Conservation (phyloP, 2,113 vertebrate species). For the Crypturellus undulatus region DNA sequence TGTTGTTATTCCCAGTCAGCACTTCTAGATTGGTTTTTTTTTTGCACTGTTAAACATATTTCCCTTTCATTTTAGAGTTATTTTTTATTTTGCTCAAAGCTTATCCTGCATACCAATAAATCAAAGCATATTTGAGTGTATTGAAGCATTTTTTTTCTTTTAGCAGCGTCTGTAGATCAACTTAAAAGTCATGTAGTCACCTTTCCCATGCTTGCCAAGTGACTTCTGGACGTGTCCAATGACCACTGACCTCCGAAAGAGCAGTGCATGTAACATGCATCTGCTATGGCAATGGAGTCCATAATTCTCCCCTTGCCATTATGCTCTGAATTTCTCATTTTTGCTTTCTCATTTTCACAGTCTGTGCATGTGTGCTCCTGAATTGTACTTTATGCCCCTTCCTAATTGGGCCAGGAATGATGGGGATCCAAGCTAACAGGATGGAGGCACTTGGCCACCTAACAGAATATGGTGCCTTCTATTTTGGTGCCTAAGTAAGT, state of each 20-base stretch:
- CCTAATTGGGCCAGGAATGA: neutral
- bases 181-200: neutral
- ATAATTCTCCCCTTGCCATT: neutral
- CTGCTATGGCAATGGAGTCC: neutral
- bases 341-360: neutral
- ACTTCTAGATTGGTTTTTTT: conserved; percentile 72
- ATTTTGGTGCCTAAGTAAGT: neutral
- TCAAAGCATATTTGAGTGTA: conserved; percentile 65
- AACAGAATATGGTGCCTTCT: neutral
- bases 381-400: neutral
- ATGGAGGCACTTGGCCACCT: neutral
- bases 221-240: neutral
- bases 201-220: neutral
- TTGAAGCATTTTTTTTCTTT: conserved; percentile 25
- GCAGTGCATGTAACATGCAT: neutral
- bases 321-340: neutral
- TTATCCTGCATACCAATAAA: conserved; percentile 58
- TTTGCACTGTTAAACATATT: conserved; percentile 70
- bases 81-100: conserved; percentile 18
- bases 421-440: neutral
- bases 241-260: neutral
- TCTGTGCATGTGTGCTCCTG: neutral
- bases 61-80: conserved; percentile 50
- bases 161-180: neutral
- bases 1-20: conserved; percentile 79